Base-by-base conservation (phyloP, 2,797 vertebrate species). In the Acanthurus leucopareius region DNA sequence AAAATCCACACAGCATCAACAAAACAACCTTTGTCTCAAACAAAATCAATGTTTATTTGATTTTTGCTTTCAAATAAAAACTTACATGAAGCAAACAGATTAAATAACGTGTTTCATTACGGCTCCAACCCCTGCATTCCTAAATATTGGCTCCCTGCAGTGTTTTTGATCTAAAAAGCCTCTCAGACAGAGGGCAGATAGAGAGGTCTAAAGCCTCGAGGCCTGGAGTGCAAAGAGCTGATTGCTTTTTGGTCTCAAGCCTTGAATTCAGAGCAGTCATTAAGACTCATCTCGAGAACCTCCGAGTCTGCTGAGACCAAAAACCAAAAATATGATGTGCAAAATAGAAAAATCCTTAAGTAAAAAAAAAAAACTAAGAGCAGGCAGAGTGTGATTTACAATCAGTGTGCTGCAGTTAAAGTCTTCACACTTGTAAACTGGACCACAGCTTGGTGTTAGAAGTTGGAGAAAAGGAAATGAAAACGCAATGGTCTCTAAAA, bases 141-240 rank as follows among this genome's bases (percentile, higher is more conserved):
- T 53, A 48, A 56, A 54, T 67, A 58, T 47, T 70, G 47, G n/a
- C 66, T 74, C 60, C 58, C 42, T 69, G 67, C 38, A 42, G 54
- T 14, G 49, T 25, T 66, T 72, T 25, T 76, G 72, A 79, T 61
- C 60, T 62, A 47, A 69, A 74, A 87, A 75, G 25, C 67, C 42
- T 62, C 62, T 69, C 61, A 40, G 58, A 53, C 5, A 20, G 28
- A 19, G 25, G 17, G 9, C 32, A 42, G 80, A 70, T 32, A 35
- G 40, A 69, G 47, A n/a, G 28, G 73, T 49, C 51, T 44, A 71
- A 71, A 86, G 47, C 56, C 71, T 48, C 5, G 14, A 58, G 64
- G 60, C 35, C 53, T 58, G 28, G n/a, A 61, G 35, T 70, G 60
- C 56, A 73, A 62, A 64, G 56, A 70, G n/a, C 5, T 80, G 20